Conservation (phyloP, 2,888 invertebrate species). For the Craniophora ligustri region DNA sequence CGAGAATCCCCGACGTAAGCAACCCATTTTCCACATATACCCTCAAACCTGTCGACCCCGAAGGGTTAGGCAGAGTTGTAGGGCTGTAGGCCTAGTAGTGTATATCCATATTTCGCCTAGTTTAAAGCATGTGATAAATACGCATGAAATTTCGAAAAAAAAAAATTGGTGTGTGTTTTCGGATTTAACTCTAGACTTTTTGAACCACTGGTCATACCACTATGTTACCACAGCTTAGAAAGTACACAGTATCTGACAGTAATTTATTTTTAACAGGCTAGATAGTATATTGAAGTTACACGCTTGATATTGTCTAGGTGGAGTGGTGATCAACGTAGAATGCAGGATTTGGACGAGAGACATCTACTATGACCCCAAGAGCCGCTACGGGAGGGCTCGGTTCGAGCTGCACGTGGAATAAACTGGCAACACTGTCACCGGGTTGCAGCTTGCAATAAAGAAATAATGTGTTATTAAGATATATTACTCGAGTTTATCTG, state of each 20-base stretch:
- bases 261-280: too few relatives aligned
- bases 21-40: neutral
- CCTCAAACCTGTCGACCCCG: neutral
- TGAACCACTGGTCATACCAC: too few relatives aligned
- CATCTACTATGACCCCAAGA: slow-evolving; percentile 76
- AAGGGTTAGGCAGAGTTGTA: too few relatives aligned
- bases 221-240: too few relatives aligned
- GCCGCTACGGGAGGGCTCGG: slow-evolving; percentile 77
- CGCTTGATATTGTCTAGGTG: slow-evolving; percentile 62
- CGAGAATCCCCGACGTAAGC: slow-evolving; percentile 80
- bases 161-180: too few relatives aligned
- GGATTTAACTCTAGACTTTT: too few relatives aligned
- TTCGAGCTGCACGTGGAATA: slow-evolving; percentile 81
- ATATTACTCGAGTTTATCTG: neutral
- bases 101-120: too few relatives aligned
- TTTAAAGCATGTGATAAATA: too few relatives aligned
- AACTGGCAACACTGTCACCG: slow-evolving; percentile 15
- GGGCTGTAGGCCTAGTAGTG: too few relatives aligned
- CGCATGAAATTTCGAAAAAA: too few relatives aligned
- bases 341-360: slow-evolving; percentile 84
- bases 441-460: neutral
- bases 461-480: neutral
- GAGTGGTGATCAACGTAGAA: slow-evolving; percentile 82
- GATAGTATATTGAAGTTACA: too few relatives aligned
- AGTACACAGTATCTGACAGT: too few relatives aligned